Evolutionary conservation across 2,888 invertebrate genomes (phyloP).

Genomic region (Poecilus cupreus): DNA sequence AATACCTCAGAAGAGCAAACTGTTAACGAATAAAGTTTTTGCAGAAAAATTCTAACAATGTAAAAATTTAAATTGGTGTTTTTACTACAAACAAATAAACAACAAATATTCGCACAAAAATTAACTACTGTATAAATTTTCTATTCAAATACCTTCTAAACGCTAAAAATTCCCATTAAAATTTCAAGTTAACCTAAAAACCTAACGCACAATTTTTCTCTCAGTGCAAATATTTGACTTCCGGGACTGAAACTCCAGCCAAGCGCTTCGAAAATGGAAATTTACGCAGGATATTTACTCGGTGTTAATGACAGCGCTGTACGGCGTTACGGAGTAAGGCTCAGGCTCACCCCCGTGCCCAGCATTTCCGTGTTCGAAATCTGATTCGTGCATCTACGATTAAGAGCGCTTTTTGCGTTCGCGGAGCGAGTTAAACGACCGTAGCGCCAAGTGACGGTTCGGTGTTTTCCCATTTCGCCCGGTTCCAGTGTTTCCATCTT

Average conservation of each 20-base stretch:
- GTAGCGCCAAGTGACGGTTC: slow-evolving; percentile 1
- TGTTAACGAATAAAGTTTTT: too few species aligned
- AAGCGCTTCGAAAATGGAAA: slow-evolving; percentile 1
- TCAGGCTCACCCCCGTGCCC: slow-evolving; percentile 1
- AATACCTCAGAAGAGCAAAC: too few species aligned
- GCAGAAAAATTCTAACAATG: too few species aligned
- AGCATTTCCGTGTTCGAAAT: slow-evolving; percentile 47
- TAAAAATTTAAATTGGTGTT: too few species aligned
- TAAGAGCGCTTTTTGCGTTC: slow-evolving; percentile 25
- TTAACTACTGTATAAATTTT: too few species aligned
- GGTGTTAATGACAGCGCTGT: slow-evolving; percentile 9
- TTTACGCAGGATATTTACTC: slow-evolving; percentile 16
- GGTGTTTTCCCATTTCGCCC: background rate
- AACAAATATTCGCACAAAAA: too few species aligned
- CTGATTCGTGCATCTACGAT: slow-evolving; percentile 49
- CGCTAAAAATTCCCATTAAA: too few species aligned
- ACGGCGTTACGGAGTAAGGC: slow-evolving; percentile 17
- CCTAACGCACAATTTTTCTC: slow-evolving; percentile 3
- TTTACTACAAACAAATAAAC: too few species aligned
- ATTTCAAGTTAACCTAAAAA: too few species aligned
- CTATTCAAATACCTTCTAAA: too few species aligned
- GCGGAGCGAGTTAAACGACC: slow-evolving; percentile 39
- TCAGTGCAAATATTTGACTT: slow-evolving; percentile 14
- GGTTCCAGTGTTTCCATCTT: background rate
- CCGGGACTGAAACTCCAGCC: background rate